These are phyloP conservation scores for Hydraecia micacea DNA, from an alignment of 2,888 invertebrate species.

Conservation along the genomic window DNA sequence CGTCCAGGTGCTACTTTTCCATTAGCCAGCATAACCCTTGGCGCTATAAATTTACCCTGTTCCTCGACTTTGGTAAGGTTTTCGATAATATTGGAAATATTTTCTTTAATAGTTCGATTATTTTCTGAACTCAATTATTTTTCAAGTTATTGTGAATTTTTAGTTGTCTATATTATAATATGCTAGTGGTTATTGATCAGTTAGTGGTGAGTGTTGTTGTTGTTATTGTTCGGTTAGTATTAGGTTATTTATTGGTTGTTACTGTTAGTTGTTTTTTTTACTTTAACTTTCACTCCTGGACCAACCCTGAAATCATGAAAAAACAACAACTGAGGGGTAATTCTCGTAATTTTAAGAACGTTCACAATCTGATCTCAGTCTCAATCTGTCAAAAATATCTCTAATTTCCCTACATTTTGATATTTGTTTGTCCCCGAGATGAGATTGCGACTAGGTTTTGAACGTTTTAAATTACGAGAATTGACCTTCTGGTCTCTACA, in stretches of 20 bases:
- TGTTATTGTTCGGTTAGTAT: no score
- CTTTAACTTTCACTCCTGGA: background rate
- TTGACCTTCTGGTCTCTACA: background rate
- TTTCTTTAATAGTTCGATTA: background rate
- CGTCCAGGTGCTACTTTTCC: constrained; percentile 58
- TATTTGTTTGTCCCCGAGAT: no score
- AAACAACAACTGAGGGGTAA: no score
- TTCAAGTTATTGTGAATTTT: background rate
- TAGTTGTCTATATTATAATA: background rate
- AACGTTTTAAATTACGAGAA: no score
- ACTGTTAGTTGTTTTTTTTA: background rate
- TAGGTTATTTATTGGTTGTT: no score
- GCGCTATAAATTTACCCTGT: constrained; percentile 40
- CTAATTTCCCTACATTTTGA: no score
- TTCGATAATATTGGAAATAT: constrained; percentile 6
- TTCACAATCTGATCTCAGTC: no score
- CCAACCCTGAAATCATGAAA: background rate
- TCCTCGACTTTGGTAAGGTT: constrained; percentile 14
- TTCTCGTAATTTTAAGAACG: no score
- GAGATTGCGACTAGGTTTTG: no score
- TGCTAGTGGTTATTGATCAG: background rate
- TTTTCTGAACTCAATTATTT: background rate
- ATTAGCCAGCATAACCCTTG: constrained; percentile 50
- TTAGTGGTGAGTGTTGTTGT: no score
- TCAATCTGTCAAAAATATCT: no score